Evolutionary conservation across 2,113 vertebrate genomes (phyloP).

Genomic region (Athene cunicularia): DNA sequence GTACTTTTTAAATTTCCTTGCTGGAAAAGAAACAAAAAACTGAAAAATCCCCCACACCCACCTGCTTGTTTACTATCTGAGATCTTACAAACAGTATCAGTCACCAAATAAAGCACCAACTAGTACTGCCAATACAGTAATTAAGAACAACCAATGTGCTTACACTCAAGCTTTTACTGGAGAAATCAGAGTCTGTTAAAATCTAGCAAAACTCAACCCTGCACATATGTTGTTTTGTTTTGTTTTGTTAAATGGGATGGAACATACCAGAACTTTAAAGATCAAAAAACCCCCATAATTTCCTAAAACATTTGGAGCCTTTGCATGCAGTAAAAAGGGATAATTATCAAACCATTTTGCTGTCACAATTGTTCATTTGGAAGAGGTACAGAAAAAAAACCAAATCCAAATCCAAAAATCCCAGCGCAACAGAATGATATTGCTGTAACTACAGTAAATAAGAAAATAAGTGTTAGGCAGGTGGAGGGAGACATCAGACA

Average conservation of each 20-base stretch:
- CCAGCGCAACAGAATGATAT: not conserved
- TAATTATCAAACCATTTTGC: constrained; percentile 20
- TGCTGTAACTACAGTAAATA: not conserved
- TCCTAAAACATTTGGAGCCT: constrained; percentile 35
- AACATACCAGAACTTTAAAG: constrained; percentile 57
- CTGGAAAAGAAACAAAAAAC: not conserved
- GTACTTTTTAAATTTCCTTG: not conserved
- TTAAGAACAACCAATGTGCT: constrained; percentile 2
- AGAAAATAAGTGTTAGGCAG: not conserved
- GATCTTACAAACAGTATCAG: not conserved
- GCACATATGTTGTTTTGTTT: constrained; percentile 67
- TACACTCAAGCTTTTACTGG: constrained; percentile 4
- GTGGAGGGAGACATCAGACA: not conserved
- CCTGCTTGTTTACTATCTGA: not conserved
- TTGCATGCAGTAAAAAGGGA: not conserved
- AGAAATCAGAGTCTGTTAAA: constrained; percentile 37
- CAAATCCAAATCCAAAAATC: not conserved
- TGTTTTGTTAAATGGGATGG: constrained; percentile 62
- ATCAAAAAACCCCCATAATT: constrained; percentile 29
- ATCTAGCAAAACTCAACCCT: constrained; percentile 47
- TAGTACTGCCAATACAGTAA: constrained; percentile 32
- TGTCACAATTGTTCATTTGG: constrained; percentile 37
- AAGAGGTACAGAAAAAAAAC: not conserved
- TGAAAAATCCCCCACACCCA: not conserved
- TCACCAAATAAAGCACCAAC: not conserved